Evolutionary conservation across 2,888 invertebrate species (phyloP).

Genomic region (Anthophora plumipes): DNA sequence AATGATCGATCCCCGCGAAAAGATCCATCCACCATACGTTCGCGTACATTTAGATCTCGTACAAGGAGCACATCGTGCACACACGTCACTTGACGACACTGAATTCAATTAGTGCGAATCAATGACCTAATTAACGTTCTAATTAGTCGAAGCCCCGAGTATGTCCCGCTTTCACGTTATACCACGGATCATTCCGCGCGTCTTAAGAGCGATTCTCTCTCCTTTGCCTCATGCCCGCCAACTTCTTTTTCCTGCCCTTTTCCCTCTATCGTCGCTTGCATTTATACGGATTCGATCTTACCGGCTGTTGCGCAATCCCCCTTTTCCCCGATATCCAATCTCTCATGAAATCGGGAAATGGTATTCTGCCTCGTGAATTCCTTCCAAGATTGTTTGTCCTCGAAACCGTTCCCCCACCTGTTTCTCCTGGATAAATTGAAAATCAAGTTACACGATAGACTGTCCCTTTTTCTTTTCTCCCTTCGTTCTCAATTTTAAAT

Average conservation of each 20-base stretch:
- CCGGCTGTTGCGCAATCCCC: constrained; percentile 55
- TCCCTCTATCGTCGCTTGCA: constrained; percentile 48
- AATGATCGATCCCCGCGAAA: constrained; percentile 3
- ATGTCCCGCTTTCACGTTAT: constrained; percentile 37
- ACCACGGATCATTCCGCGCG: constrained; percentile 37
- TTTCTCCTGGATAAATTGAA: no score
- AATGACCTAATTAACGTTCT: constrained; percentile 67
- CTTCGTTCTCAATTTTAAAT: no score
- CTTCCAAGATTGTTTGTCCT: neutral
- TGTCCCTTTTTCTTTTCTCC: no score
- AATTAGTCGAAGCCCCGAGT: constrained; percentile 59
- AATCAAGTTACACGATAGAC: no score
- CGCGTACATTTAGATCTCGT: constrained; percentile 13
- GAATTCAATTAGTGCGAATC: constrained; percentile 65
- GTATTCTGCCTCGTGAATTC: neutral
- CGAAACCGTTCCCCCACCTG: neutral
- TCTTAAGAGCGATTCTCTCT: constrained; percentile 42
- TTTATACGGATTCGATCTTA: constrained; percentile 59
- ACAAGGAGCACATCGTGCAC: constrained; percentile 1
- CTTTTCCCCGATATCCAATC: constrained; percentile 14
- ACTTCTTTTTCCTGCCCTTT: constrained; percentile 38
- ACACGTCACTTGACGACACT: constrained; percentile 21
- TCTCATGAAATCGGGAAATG: constrained; percentile 20
- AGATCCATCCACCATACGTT: constrained; percentile 10
- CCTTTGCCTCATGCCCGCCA: constrained; percentile 21